Percentiles rank a stretch among this genome's conserved stretches.
These are phyloP conservation scores for Maccullochella peelii DNA, from an alignment of 2,113 vertebrate genomes.

Conservation along the genomic window DNA sequence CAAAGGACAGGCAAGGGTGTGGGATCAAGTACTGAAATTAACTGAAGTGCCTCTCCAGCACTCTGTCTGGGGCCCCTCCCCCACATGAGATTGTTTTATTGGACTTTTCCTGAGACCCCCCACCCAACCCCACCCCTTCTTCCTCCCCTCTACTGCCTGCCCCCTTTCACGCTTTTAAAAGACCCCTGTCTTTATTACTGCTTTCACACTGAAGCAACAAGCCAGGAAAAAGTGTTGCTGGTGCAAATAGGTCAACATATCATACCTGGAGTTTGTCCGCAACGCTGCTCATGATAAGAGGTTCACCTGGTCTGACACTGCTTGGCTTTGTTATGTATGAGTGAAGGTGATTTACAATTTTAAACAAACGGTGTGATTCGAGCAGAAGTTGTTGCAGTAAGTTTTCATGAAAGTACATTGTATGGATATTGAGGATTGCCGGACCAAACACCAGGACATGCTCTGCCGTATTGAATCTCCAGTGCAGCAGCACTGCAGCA, in stretches of 20 bases:
- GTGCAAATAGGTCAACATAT: constrained; percentile 18
- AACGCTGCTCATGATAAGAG: not conserved
- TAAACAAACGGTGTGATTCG: not conserved
- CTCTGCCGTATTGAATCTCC: not conserved
- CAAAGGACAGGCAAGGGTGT: constrained; percentile 73
- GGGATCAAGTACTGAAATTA: constrained; percentile 82
- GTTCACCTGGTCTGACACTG: not conserved
- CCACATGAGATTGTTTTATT: constrained; percentile 72
- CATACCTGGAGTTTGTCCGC: constrained; percentile 27
- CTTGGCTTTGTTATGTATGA: not conserved
- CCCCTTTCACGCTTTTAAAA: constrained; percentile 56
- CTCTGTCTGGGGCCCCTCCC: constrained; percentile 58
- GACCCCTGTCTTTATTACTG: constrained; percentile 57
- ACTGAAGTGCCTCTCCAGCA: constrained; percentile 75
- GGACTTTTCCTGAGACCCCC: constrained; percentile 70
- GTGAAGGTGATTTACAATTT: not conserved
- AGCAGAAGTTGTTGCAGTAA: not conserved
- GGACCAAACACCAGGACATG: not conserved
- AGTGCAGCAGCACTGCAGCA: not conserved
- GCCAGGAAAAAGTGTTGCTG: constrained; percentile 35
- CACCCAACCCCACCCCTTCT: not conserved
- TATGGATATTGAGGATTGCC: not conserved
- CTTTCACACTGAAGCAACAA: constrained; percentile 56
- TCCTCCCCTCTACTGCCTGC: constrained; percentile 29
- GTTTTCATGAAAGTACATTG: not conserved